Conservation (phyloP, 2,113 vertebrate genomes). For the Chaenocephalus aceratus region DNA sequence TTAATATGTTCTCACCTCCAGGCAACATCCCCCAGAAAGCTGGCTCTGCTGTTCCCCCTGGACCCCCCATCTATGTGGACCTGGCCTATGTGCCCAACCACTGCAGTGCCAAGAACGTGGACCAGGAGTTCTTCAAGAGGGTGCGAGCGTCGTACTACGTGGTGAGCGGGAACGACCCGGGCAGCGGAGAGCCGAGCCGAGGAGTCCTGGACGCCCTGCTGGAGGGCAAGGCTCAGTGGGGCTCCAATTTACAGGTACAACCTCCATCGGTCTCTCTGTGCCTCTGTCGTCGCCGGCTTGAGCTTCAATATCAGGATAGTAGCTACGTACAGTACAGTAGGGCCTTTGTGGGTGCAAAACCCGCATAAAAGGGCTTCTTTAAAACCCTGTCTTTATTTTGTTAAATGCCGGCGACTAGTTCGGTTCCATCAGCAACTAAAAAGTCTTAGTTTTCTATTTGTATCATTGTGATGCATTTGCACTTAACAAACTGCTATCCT, state of each 20-base stretch:
- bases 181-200: constrained; percentile 94
- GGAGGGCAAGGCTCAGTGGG: constrained; percentile 98
- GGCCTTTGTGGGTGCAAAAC: too few species aligned
- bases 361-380: too few species aligned
- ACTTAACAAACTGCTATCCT: too few species aligned
- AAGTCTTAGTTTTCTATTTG: too few species aligned
- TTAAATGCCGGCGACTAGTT: too few species aligned
- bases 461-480: too few species aligned
- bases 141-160: constrained; percentile 95
- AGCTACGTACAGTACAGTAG: too few species aligned
- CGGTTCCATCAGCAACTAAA: too few species aligned
- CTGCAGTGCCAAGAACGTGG: constrained; percentile 97
- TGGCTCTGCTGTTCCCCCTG: constrained; percentile 77
- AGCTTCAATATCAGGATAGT: too few species aligned
- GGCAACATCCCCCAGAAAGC: constrained; percentile 78
- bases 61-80: constrained; percentile 93
- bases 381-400: too few species aligned
- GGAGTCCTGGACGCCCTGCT: constrained; percentile 93
- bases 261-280: not conserved
- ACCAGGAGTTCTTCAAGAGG: constrained; percentile 95
- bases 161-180: constrained; percentile 94
- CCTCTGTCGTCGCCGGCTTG: not conserved
- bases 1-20: constrained; percentile 47
- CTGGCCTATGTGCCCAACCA: constrained; percentile 98
- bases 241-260: constrained; percentile 94